Evolutionary conservation across 2,113 vertebrate genomes (phyloP), one percentile per base, ranked within the genome.

Genomic region (Halcyon senegalensis): DNA sequence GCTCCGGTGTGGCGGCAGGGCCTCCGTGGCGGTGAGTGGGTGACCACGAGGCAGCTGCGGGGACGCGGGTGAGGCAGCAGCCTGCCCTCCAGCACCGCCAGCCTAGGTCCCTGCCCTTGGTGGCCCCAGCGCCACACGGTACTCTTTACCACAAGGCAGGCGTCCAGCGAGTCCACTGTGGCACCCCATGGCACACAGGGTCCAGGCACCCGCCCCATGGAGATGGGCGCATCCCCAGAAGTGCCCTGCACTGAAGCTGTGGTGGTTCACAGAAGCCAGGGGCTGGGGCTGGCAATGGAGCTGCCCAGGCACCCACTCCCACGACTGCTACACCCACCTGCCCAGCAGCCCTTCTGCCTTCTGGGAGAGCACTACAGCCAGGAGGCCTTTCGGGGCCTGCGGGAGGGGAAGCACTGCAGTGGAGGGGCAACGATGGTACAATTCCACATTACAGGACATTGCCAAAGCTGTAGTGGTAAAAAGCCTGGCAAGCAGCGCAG

Each of bases 311-410:
- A 5, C 50, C 33, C 2, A 1, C 35, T 69, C 5, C 48, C 59
- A 2, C 11, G 7, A 5, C 24, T 37, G 48, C 75, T 11, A 4
- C 75, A 8, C 33, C 1, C 14, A 13, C 0, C 19, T 10, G 0
- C 2, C 4, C 41, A 7, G 14, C 41, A 6, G 12, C 10, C 28
- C 0, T 2, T 5, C 43, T 50, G 23, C 67, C 62, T 7, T 20
- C 53, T 2, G 68, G 58, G 39, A 6, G 5, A 37, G 46, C 3
- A 2, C 53, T 27, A 11, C 58, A 23, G 51, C 66, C 46, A 9
- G 2, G 0, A 16, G 62, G 58, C 11, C n/a, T n/a, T 37, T 6
- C 5, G 2, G 30, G 33, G 66, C 21, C 25, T 10, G 31, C 1
- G 0, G 28, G 43, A 48, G 12, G 12, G 30, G 21, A 31, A 43